Conservation (phyloP, 2,888 invertebrate species). For the Tortricodes alternella region DNA sequence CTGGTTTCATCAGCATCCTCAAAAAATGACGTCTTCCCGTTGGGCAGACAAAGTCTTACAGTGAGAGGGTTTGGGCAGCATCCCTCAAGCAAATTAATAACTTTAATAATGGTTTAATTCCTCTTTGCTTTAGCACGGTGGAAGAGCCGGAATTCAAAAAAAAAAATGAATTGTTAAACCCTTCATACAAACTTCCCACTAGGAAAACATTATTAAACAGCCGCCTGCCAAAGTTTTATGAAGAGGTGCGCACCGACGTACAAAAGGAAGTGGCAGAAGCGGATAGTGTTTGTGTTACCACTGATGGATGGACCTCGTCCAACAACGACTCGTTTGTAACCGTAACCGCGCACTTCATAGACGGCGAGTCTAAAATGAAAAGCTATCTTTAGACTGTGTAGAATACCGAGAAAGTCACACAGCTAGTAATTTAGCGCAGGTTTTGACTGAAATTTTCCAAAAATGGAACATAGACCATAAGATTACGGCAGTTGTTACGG, state of each 20-base stretch:
- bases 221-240: not conserved
- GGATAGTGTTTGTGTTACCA: conserved; percentile 28
- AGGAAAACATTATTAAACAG: not conserved
- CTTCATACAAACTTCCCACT: not conserved
- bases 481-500: not conserved
- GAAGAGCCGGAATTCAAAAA: not conserved
- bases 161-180: not conserved
- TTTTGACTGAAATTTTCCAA: not conserved
- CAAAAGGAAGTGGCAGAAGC: conserved; percentile 19
- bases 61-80: too few relatives aligned
- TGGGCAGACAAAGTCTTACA: too few relatives aligned
- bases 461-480: not conserved
- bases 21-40: too few relatives aligned
- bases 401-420: conserved; percentile 2
- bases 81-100: too few relatives aligned
- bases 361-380: not conserved
- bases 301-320: conserved; percentile 33
- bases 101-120: too few relatives aligned
- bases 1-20: too few relatives aligned
- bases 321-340: conserved; percentile 30
- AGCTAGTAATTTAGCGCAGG: not conserved
- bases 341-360: conserved; percentile 32
- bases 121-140: not conserved
- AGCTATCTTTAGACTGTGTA: conserved; percentile 2
- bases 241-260: not conserved